phyloP scores from a whole-genome alignment of 2,888 invertebrate species.

The Apodemia hepburni region DNA sequence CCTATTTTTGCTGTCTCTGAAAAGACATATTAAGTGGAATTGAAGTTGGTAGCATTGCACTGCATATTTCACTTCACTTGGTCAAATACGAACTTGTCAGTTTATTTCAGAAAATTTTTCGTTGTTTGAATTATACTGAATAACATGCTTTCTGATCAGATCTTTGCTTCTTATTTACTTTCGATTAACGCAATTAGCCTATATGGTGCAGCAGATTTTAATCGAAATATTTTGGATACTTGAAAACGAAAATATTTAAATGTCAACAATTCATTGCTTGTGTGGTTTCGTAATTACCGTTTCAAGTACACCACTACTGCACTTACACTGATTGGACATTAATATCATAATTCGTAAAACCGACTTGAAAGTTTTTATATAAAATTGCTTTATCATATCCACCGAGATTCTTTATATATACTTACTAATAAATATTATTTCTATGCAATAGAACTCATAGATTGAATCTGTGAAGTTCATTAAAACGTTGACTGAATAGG shows the following conservation, averaged over 20 bases:
- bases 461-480: no score
- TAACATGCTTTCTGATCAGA: neutral
- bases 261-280: conserved; percentile 9
- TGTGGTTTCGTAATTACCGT: conserved; percentile 9
- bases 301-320: conserved; percentile 2
- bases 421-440: no score
- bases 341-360: neutral
- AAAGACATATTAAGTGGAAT: no score
- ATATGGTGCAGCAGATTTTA: neutral
- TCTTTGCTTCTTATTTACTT: conserved; percentile 13
- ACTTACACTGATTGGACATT: conserved; percentile 4
- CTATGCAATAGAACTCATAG: no score
- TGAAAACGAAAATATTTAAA: conserved; percentile 6
- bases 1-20: no score
- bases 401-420: neutral
- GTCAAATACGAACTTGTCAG: neutral
- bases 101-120: neutral
- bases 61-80: no score
- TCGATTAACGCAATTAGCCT: conserved; percentile 9
- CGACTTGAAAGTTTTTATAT: neutral
- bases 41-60: no score
- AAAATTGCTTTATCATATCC: neutral
- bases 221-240: conserved; percentile 1
- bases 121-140: neutral
- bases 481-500: no score